These are phyloP conservation scores for Thalassarche chlororhynchos DNA, from an alignment of 2,113 vertebrate genomes.

Conservation along the genomic window DNA sequence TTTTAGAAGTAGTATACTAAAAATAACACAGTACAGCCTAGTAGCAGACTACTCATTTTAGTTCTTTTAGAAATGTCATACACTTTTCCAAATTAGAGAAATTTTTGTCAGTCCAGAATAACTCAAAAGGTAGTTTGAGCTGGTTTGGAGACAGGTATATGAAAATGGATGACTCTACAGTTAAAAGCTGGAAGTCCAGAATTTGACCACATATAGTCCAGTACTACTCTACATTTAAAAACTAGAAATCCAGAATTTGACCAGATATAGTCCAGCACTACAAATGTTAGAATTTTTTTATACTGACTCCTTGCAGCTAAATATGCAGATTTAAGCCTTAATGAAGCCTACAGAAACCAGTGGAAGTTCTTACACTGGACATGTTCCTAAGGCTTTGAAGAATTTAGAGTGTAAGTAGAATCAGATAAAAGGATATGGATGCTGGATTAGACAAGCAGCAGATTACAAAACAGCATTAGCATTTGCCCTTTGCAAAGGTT, in stretches of 20 bases:
- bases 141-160: neutral
- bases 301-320: neutral
- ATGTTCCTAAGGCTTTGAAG: neutral
- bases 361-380: neutral
- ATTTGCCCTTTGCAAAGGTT: constrained; percentile 27
- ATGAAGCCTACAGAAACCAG: neutral
- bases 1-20: constrained; percentile 16
- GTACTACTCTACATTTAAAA: neutral
- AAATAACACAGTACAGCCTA: neutral
- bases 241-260: neutral
- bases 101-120: neutral
- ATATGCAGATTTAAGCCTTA: neutral
- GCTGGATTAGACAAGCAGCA: neutral
- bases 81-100: neutral
- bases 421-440: neutral
- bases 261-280: neutral
- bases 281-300: neutral
- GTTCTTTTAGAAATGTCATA: constrained; percentile 16
- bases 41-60: neutral
- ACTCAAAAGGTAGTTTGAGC: neutral
- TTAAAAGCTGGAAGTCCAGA: neutral
- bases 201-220: neutral
- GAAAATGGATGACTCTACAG: neutral
- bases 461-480: constrained; percentile 27
- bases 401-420: neutral